These are phyloP conservation scores for Dasypolia templi DNA, from an alignment of 2,888 invertebrate genomes.

Conservation along the genomic window DNA sequence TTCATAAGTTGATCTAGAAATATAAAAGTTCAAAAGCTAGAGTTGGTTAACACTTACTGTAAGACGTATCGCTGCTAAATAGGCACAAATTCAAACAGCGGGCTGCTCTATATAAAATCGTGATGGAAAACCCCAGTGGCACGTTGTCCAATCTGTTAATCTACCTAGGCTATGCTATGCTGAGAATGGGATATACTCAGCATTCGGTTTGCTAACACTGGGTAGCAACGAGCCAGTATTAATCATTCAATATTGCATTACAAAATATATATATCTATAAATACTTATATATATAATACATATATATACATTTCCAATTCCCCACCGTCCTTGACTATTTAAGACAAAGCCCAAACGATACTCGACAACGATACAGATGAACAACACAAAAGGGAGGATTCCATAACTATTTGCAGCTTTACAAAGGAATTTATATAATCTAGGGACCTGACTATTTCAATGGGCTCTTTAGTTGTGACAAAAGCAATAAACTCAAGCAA, in stretches of 20 bases:
- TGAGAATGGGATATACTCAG: neutral
- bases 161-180: rapidly evolving
- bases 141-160: neutral
- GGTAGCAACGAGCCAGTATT: neutral
- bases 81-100: neutral
- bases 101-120: no score
- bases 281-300: no score
- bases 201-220: no score
- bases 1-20: conserved; percentile 26
- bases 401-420: conserved; percentile 42
- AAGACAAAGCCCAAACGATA: conserved; percentile 15
- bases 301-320: neutral
- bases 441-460: conserved; percentile 22
- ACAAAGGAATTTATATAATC: conserved; percentile 47
- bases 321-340: neutral
- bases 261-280: no score
- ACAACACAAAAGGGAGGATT: conserved; percentile 23
- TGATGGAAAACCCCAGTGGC: neutral
- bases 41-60: neutral
- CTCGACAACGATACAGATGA: conserved; percentile 22
- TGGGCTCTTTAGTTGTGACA: conserved; percentile 47
- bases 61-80: neutral
- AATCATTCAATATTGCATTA: neutral
- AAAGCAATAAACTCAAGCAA: conserved; percentile 56
- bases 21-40: conserved; percentile 32